phyloP scores from a whole-genome alignment of 2,113 vertebrate species.

The Clarias macrocephalus region DNA sequence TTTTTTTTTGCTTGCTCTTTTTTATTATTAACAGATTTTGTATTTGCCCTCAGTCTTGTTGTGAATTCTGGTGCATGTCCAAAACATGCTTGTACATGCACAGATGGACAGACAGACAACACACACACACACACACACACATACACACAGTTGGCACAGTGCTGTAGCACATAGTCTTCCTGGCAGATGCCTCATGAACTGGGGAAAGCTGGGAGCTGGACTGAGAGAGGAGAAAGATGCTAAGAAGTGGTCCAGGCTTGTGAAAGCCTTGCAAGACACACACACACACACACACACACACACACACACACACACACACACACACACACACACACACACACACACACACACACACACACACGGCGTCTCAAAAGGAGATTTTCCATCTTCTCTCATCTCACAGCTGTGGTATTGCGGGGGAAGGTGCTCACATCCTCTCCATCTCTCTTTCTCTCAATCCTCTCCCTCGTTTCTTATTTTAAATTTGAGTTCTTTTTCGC shows the following conservation, averaged over 20 bases:
- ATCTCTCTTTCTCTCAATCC: constrained; percentile 62
- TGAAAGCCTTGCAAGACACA: constrained; percentile 39
- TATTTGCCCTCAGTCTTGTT: constrained; percentile 61
- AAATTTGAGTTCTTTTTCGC: constrained; percentile 66
- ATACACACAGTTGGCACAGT: constrained; percentile 34
- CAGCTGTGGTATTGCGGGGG: constrained; percentile 51
- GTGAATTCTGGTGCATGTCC: constrained; percentile 13
- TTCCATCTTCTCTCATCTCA: constrained; percentile 32
- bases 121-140: constrained; percentile 28
- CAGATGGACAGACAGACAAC: constrained; percentile 10
- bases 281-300: constrained; percentile 24
- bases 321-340: constrained; percentile 12
- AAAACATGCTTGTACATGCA: constrained; percentile 37
- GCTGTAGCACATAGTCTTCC: constrained; percentile 11
- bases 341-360: neutral
- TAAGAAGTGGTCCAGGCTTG: constrained; percentile 49
- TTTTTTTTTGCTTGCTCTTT: constrained; percentile 67
- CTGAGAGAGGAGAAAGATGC: constrained; percentile 29
- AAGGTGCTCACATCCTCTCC: constrained; percentile 43
- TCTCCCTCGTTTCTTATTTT: constrained; percentile 64
- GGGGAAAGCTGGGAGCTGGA: constrained; percentile 34
- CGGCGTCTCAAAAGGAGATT: constrained; percentile 49
- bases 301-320: neutral
- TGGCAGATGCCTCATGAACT: constrained; percentile 30
- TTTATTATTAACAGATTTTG: constrained; percentile 69